A percentile compares a stretch with the other conserved stretches of the same genome.
phyloP scores from a whole-genome alignment of 2,888 invertebrate genomes.

The Philonicus albiceps region DNA sequence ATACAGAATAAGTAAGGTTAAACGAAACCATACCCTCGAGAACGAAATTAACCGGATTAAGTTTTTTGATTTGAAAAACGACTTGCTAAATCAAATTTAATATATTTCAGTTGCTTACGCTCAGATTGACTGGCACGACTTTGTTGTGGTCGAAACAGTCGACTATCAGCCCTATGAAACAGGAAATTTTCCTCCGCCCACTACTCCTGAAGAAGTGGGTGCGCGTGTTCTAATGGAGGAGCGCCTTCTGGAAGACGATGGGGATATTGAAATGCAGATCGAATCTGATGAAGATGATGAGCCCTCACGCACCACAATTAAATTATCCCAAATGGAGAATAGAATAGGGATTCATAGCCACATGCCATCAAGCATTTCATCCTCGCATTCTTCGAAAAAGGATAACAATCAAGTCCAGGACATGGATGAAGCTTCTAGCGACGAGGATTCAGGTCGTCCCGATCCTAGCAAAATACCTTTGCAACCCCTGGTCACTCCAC shows the following conservation, averaged over 20 bases:
- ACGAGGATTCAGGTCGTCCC: slow-evolving; percentile 68
- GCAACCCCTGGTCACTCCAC: slow-evolving; percentile 67
- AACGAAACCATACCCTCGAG: too few relatives aligned
- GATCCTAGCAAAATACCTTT: slow-evolving; percentile 62
- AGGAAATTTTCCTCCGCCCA: slow-evolving; percentile 96
- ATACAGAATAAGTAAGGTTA: too few relatives aligned
- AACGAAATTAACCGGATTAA: too few relatives aligned
- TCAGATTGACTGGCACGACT: slow-evolving; percentile 99
- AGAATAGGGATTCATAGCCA: slow-evolving; percentile 63
- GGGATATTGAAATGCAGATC: slow-evolving; percentile 89
- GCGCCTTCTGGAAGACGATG: slow-evolving; percentile 77
- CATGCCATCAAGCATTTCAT: slow-evolving; percentile 56
- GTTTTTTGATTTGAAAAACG: not conserved
- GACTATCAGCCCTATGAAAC: slow-evolving; percentile 97
- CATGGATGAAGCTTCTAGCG: slow-evolving; percentile 90
- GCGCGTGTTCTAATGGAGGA: slow-evolving; percentile 91
- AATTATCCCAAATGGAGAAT: slow-evolving; percentile 75
- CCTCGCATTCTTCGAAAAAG: slow-evolving; percentile 57
- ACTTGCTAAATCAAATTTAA: not conserved
- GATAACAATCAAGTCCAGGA: slow-evolving; percentile 79
- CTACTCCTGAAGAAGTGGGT: slow-evolving; percentile 96
- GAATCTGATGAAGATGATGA: slow-evolving; percentile 81
- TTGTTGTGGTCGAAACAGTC: slow-evolving; percentile 99
- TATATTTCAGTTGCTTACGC: slow-evolving; percentile 80
- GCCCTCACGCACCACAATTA: slow-evolving; percentile 62